phyloP scores from a whole-genome alignment of 1,140 invertebrate species.

The Eurosta solidaginis region DNA sequence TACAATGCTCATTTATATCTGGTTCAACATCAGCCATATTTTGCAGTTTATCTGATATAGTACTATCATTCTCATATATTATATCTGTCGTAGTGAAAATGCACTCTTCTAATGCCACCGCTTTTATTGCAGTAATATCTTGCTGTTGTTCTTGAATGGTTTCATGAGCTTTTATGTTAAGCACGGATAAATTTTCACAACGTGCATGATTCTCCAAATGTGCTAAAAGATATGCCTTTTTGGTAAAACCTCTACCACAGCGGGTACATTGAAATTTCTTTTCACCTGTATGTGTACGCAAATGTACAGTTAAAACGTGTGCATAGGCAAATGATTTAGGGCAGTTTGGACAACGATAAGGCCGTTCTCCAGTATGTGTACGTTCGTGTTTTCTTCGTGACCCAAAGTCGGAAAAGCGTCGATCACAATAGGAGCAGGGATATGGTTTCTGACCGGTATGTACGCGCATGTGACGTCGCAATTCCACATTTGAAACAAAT shows the following conservation, averaged over 20 bases:
- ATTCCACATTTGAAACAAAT: constrained; percentile 57
- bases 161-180: constrained; percentile 31
- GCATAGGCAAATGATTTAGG: constrained; percentile 73
- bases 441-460: constrained; percentile 65
- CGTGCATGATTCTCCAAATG: constrained; percentile 50
- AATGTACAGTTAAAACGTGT: constrained; percentile 67
- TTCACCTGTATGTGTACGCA: constrained; percentile 68
- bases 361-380: constrained; percentile 79
- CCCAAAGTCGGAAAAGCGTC: constrained; percentile 70
- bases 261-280: constrained; percentile 63
- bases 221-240: constrained; percentile 50
- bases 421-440: constrained; percentile 71
- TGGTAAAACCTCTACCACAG: constrained; percentile 57
- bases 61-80: constrained; percentile 31
- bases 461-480: constrained; percentile 55
- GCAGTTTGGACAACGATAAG: constrained; percentile 72
- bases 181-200: not conserved
- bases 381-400: constrained; percentile 67
- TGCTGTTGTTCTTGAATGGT: not conserved
- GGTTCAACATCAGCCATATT: not conserved
- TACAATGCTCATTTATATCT: constrained; percentile 33
- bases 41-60: not conserved
- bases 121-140: not conserved
- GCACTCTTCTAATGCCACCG: constrained; percentile 44
- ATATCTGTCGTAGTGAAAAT: constrained; percentile 52